Evolutionary conservation across 2,797 vertebrate genomes (phyloP), one percentile per base, ranked within the genome.

Genomic region (Spinus olivaceus): DNA sequence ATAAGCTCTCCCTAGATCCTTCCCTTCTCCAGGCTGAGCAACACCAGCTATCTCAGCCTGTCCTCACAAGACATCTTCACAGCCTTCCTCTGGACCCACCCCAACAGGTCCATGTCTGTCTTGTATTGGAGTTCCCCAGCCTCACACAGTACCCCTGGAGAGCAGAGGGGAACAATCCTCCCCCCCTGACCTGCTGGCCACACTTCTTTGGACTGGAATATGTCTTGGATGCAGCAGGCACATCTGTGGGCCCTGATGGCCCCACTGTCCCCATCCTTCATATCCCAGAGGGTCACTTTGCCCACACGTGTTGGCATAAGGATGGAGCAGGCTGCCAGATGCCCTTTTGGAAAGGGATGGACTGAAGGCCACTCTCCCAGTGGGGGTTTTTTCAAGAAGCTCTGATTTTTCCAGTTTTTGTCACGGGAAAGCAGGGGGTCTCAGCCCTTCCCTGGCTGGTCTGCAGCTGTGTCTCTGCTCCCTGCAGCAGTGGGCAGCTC

Each of bases 201-300:
- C 39, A 39, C 39, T 86, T 81, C 23, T 60, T 76, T 53, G 64
- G 50, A 7, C 25, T 81, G 30, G 25, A 79, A 44, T 3, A 1
- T 9, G 23, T 8, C 37, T 49, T 28, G 1, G 4, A 17, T 51
- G 27, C 53, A 89, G 50, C 42, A 92, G 72, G 6, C 3, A 5
- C 39, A 39, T 41, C 46, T 65, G 46, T 69, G 65, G 51, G 10
- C 16, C 65, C 16, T 67, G 27, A 10, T 9, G 56, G n/a, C 51
- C 35, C 19, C 59, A 67, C 42, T 46, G 32, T 35, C 80, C 39
- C n/a, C n/a, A n/a, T n/a, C 35, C 54, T 60, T 46, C 59, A 12
- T 23, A 20, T 59, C 56, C 41, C 3, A 2, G 46, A 32, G 0
- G 0, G 20, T 14, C 12, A 5, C 47, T 85, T 42, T 35, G 39